Evolutionary conservation across 1,140 invertebrate species (phyloP).

Genomic region (Bombus picipes): DNA sequence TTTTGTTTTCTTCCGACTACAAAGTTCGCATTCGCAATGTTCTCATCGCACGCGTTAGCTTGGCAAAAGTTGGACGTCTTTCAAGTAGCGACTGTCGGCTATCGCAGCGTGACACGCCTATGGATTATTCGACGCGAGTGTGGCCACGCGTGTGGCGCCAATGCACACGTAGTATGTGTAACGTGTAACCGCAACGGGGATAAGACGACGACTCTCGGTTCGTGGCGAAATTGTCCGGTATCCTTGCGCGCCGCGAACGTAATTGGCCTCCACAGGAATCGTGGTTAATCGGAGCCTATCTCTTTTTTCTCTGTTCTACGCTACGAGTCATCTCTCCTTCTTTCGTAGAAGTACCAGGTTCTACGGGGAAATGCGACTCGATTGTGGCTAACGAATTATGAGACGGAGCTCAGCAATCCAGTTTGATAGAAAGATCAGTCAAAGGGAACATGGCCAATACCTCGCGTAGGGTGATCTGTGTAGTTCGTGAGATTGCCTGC

Average conservation of each 20-base stretch:
- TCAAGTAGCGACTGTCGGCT: background rate
- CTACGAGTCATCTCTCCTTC: background rate
- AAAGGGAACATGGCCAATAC: background rate
- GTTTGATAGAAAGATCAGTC: background rate
- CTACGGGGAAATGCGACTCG: constrained; percentile 2
- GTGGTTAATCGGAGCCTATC: constrained; percentile 38
- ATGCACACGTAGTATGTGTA: constrained; percentile 10
- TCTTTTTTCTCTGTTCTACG: background rate
- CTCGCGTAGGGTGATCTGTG: background rate
- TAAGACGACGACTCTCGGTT: constrained; percentile 5
- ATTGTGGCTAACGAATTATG: background rate
- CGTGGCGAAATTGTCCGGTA: constrained; percentile 36
- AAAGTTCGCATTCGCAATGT: background rate
- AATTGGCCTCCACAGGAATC: constrained; percentile 44
- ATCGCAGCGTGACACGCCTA: background rate
- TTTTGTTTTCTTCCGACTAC: no score
- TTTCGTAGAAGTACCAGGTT: background rate
- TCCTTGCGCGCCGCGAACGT: constrained; percentile 30
- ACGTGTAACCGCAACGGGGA: constrained; percentile 15
- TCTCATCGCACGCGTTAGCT: background rate
- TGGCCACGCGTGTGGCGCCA: constrained; percentile 20
- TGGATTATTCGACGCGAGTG: background rate
- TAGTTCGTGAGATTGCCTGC: no score
- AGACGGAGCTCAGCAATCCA: background rate
- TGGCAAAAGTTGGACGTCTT: background rate